Base-by-base conservation (phyloP, 1,140 invertebrate species). In the Mizuhopecten yessoensis region DNA sequence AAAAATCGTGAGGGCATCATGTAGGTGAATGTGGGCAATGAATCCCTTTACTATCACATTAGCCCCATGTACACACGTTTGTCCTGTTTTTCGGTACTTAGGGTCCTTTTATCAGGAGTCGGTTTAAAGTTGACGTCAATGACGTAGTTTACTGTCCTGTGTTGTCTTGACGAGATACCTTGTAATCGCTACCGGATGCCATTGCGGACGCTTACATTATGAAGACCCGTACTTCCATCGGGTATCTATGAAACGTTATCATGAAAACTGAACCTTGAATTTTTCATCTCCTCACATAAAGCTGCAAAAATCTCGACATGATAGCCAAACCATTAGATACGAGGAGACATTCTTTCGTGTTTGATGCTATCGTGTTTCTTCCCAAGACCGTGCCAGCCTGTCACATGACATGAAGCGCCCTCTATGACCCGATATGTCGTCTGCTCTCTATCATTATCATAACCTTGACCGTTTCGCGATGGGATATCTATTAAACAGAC, bases 271-370 rank as follows among this genome's bases (percentile, higher is more conserved):
- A 75, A 75, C 57, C 57, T 75, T 75, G 57, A 29, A 29, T 75
- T 75, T 75, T 75, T 75, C 57, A 75, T 75, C 57, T 75, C 57
- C 17, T 75, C 57, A 75, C 57, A 75, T 75, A 75, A 75, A 75
- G n/a, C 57, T 75, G n/a, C 57, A 75, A 75, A 75, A 75, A 75
- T 75, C 57, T 75, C 57, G n/a, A 13, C n/a, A n/a, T 29, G 57
- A 75, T 75, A 75, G 29, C 3, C n/a, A 5, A 75, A 17, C 9
- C 57, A 75, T 39, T 0, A 75, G 57, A 75, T 75, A 75, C n/a
- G 1, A 13, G 23, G 3, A 75, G 17, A n/a, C 57, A 75, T 75
- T 29, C 57, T 75, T 75, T 11, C 1, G 9, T 29, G 57, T 17
- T 7, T 75, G 57, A 75, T 75, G 23, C 29, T 75, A 75, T 75